Conservation (phyloP, 2,888 invertebrate genomes). For the Ichneumoninae sp. region DNA sequence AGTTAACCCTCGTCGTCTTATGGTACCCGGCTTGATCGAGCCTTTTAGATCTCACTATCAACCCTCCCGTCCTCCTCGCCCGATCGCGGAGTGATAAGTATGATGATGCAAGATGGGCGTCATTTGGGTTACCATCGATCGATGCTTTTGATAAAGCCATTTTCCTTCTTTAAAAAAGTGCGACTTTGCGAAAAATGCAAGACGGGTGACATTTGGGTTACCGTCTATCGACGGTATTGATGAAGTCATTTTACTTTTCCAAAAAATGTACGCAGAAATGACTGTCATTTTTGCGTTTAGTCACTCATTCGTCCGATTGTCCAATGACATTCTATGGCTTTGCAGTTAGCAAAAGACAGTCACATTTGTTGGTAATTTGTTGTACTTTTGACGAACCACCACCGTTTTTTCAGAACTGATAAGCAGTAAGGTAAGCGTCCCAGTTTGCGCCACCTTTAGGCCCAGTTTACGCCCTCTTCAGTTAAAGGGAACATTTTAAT, state of each 20-base stretch:
- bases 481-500: too few relatives aligned
- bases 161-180: neutral
- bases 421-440: too few relatives aligned
- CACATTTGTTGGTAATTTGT: too few relatives aligned
- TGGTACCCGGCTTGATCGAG: neutral
- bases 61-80: neutral
- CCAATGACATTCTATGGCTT: too few relatives aligned
- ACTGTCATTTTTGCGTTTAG: too few relatives aligned
- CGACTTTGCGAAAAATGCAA: neutral
- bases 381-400: too few relatives aligned
- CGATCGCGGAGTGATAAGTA: conserved; percentile 14
- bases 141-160: neutral
- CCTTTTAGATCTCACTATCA: conserved; percentile 26
- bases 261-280: neutral
- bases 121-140: neutral
- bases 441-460: too few relatives aligned
- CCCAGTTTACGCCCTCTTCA: too few relatives aligned
- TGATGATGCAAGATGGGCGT: neutral
- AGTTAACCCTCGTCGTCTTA: conserved; percentile 6
- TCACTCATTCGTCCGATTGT: too few relatives aligned
- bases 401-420: too few relatives aligned
- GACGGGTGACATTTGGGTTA: neutral
- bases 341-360: too few relatives aligned
- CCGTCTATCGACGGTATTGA: neutral
- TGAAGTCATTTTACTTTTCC: neutral